These are phyloP conservation scores for Xestia c-nigrum DNA, from an alignment of 2,888 invertebrate genomes.

Conservation along the genomic window DNA sequence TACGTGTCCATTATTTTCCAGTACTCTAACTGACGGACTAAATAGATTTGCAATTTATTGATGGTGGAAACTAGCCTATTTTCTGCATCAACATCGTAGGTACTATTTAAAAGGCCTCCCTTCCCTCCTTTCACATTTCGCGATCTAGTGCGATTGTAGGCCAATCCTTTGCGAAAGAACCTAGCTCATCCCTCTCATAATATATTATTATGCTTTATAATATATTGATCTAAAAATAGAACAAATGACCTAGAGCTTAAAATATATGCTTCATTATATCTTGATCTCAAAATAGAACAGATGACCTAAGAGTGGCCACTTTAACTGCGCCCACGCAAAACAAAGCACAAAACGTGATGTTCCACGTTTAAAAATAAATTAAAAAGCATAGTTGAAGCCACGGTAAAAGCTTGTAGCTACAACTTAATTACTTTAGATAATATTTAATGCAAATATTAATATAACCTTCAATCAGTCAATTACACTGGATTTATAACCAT, in stretches of 20 bases:
- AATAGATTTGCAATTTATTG: too few species aligned
- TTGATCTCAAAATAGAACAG: not conserved
- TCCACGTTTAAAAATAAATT: constrained; percentile 9
- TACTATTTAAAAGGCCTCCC: not conserved
- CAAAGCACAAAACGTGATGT: constrained; percentile 8
- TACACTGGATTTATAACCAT: constrained; percentile 22
- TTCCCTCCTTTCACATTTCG: too few species aligned
- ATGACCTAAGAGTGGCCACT: not conserved
- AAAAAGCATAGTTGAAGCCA: not conserved
- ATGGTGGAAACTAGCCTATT: too few species aligned
- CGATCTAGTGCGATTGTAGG: too few species aligned
- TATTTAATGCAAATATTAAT: constrained; percentile 56
- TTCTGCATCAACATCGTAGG: too few species aligned
- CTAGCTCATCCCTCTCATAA: too few species aligned
- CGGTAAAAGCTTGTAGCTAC: not conserved
- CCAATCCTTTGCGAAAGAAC: too few species aligned
- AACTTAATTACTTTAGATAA: constrained; percentile 45
- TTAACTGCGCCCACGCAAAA: constrained; percentile 18
- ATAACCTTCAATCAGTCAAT: constrained; percentile 51
- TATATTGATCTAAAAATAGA: not conserved
- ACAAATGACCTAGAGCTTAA: not conserved
- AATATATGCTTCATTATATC: too few species aligned
- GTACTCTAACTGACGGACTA: too few species aligned
- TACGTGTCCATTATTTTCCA: too few species aligned
- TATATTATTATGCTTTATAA: not conserved